A percentile compares a stretch with the other conserved stretches of the same genome.
Evolutionary conservation across 30 jellyfish, hydroid and myxozoan genomes (phyloP).

Genomic region (Catostylus mosaicus): DNA sequence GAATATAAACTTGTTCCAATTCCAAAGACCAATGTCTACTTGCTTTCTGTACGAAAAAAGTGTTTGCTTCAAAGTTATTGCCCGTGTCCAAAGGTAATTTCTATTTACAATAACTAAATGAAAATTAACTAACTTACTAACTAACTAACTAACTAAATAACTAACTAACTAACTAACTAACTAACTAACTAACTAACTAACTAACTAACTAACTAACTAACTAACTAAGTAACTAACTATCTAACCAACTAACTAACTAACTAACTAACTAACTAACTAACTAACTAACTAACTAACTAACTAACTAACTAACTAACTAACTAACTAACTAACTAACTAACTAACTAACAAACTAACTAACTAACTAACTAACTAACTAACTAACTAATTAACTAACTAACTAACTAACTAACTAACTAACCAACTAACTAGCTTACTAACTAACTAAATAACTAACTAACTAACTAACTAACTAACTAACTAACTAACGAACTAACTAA

Average conservation of each 20-base stretch:
- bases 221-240: background rate
- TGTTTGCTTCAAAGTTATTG: background rate
- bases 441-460: no score
- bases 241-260: background rate
- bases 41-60: background rate
- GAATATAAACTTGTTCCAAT: slow-evolving; percentile 3
- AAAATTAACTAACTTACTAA: background rate
- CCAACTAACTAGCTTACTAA: no score
- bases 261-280: slow-evolving; percentile 11
- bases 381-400: no score
- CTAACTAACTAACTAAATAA: no score
- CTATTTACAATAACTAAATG: background rate
- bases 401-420: no score
- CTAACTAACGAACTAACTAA: no score
- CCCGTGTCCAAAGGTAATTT: slow-evolving; percentile 16
- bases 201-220: background rate
- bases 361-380: slow-evolving; percentile 19
- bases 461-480: no score
- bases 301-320: slow-evolving; percentile 2
- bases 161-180: background rate
- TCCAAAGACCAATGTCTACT: background rate
- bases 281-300: slow-evolving; percentile 1
- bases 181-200: background rate
- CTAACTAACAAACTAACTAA: background rate
- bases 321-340: slow-evolving; percentile 23